Percentiles rank a stretch among this genome's conserved stretches.
phyloP scores from a whole-genome alignment of 2,888 invertebrate genomes.

The Isoperla grammatica region DNA sequence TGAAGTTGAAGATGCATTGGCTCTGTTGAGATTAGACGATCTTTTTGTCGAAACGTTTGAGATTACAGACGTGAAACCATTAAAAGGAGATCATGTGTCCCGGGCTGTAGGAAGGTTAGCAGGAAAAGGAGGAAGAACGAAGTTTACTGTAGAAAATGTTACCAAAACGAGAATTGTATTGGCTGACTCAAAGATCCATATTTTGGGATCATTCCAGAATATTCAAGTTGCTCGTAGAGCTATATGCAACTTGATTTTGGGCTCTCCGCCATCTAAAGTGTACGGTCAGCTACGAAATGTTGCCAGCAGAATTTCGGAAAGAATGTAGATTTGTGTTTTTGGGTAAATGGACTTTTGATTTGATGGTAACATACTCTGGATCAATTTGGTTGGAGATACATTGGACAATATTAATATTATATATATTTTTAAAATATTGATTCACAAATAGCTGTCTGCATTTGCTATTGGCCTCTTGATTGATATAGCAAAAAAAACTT shows the following conservation, averaged over 20 bases:
- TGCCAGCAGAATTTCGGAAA: conserved; percentile 74
- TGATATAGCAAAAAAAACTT: too few relatives aligned
- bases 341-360: conserved; percentile 20
- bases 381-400: too few relatives aligned
- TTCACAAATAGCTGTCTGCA: too few relatives aligned
- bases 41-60: conserved; percentile 96
- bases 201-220: conserved; percentile 95
- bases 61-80: conserved; percentile 90
- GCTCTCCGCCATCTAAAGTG: conserved; percentile 95
- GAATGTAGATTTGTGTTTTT: conserved; percentile 56
- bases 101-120: conserved; percentile 96
- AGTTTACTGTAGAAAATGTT: conserved; percentile 97
- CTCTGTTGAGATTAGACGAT: conserved; percentile 90
- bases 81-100: conserved; percentile 92
- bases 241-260: conserved; percentile 93
- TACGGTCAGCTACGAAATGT: conserved; percentile 90
- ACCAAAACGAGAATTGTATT: conserved; percentile 97
- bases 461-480: too few relatives aligned
- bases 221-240: conserved; percentile 91
- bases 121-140: conserved; percentile 95
- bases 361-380: too few relatives aligned
- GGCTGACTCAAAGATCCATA: conserved; percentile 94
- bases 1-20: conserved; percentile 94
- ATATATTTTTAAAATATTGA: too few relatives aligned
- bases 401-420: too few relatives aligned